A percentile compares a stretch with the other conserved stretches of the same genome.
Evolutionary conservation across 2,113 vertebrate genomes (phyloP).

Genomic region (Malurus alboscapulatus): DNA sequence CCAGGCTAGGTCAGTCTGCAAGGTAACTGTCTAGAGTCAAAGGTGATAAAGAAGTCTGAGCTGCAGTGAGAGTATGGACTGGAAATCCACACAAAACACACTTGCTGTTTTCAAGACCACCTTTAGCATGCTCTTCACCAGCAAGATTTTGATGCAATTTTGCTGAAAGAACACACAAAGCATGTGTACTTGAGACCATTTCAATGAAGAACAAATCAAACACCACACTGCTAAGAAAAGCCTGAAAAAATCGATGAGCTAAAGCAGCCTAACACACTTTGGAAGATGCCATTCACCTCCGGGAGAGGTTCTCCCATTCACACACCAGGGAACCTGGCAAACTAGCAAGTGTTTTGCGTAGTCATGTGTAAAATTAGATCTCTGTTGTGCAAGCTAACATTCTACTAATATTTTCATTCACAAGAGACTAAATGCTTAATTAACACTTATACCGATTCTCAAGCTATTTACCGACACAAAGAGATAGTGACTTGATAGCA

Average conservation of each 20-base stretch:
- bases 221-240: neutral
- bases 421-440: conserved; percentile 38
- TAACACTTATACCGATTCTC: conserved; percentile 30
- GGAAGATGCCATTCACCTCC: neutral
- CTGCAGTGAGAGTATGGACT: neutral
- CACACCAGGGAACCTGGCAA: neutral
- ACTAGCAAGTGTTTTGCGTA: neutral
- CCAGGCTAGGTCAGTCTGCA: neutral
- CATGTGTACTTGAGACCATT: neutral
- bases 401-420: conserved; percentile 60
- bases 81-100: neutral
- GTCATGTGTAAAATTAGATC: conserved; percentile 50
- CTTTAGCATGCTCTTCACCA: neutral
- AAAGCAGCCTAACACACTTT: neutral
- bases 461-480: conserved; percentile 45
- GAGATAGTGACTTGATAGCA: neutral
- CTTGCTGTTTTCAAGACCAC: neutral
- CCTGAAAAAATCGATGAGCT: neutral
- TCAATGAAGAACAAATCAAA: neutral
- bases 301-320: neutral
- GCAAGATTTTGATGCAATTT: neutral
- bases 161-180: neutral
- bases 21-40: neutral
- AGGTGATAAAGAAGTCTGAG: neutral
- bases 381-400: conserved; percentile 18